phyloP scores from a whole-genome alignment of 1,140 invertebrate genomes.

The Papilio xuthus region DNA sequence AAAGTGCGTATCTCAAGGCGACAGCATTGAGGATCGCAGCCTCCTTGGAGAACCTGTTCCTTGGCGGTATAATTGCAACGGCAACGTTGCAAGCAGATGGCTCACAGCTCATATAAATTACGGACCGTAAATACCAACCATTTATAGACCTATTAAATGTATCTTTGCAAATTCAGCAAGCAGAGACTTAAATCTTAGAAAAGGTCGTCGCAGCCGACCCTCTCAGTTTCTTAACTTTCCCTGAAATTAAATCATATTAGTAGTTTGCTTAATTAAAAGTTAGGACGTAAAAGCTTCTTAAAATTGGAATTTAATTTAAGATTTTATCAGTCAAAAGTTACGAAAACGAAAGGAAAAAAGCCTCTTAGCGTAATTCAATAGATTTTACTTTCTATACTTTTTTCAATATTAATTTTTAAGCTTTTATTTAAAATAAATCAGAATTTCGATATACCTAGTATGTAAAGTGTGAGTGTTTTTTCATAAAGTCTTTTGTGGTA shows the following conservation, averaged over 20 bases:
- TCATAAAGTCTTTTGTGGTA: neutral
- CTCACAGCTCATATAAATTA: conserved; percentile 35
- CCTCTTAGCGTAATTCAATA: neutral
- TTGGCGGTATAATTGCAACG: conserved; percentile 39
- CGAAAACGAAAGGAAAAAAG: no score
- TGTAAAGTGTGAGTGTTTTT: neutral
- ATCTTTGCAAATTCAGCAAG: conserved; percentile 22
- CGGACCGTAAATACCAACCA: conserved; percentile 40
- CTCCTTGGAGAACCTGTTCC: conserved; percentile 43
- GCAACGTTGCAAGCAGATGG: conserved; percentile 45
- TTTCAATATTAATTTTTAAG: no score
- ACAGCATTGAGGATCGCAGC: conserved; percentile 42
- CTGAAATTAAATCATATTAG: neutral
- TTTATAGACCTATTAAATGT: conserved; percentile 14
- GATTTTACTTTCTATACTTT: no score
- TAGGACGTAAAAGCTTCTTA: neutral
- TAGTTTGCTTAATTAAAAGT: neutral
- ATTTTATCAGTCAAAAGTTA: neutral
- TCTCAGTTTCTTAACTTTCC: neutral
- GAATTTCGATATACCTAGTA: neutral
- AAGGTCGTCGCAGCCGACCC: neutral
- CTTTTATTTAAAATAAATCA: no score
- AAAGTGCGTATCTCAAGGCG: conserved; percentile 22
- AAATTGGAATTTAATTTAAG: neutral
- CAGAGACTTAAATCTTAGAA: conserved; percentile 1